Percentiles rank a stretch among this genome's conserved stretches.
phyloP scores from a whole-genome alignment of 2,113 vertebrate genomes.

The Prietella phreatophila region DNA sequence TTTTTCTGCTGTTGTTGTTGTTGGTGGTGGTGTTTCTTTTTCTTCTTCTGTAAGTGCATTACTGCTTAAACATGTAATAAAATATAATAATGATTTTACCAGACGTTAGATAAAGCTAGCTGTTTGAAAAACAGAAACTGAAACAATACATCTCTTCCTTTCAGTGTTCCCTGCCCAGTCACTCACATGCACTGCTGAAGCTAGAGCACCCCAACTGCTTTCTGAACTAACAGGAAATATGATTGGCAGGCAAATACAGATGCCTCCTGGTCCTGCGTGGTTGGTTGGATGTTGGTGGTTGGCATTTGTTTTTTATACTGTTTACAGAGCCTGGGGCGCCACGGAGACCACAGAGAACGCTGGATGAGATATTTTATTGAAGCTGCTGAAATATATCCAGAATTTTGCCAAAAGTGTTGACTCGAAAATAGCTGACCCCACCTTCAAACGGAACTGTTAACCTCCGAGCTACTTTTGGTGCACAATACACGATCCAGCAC shows the following conservation, averaged over 20 bases:
- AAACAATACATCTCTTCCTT: background rate
- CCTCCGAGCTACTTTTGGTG: background rate
- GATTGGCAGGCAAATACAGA: background rate
- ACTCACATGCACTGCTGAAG: background rate
- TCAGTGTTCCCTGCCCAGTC: conserved; percentile 1
- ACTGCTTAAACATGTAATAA: background rate
- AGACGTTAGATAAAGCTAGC: background rate
- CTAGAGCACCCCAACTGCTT: background rate
- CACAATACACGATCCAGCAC: background rate
- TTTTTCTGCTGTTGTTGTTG: too few relatives aligned
- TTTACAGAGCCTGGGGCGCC: background rate
- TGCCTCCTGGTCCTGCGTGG: background rate
- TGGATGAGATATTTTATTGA: background rate
- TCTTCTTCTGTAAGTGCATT: background rate
- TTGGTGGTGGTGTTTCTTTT: background rate
- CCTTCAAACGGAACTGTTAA: background rate
- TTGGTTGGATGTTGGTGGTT: background rate
- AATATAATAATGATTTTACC: background rate
- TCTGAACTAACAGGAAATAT: conserved; percentile 2
- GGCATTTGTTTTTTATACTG: background rate
- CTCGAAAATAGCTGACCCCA: background rate
- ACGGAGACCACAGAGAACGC: background rate
- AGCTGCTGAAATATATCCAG: background rate
- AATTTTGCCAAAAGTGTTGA: background rate
- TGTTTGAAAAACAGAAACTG: background rate